A percentile compares a stretch with the other conserved stretches of the same genome.
Evolutionary conservation across 35 echinoderm and acorn worm genomes (phyloP).

Genomic region (Apostichopus parvimensis): DNA sequence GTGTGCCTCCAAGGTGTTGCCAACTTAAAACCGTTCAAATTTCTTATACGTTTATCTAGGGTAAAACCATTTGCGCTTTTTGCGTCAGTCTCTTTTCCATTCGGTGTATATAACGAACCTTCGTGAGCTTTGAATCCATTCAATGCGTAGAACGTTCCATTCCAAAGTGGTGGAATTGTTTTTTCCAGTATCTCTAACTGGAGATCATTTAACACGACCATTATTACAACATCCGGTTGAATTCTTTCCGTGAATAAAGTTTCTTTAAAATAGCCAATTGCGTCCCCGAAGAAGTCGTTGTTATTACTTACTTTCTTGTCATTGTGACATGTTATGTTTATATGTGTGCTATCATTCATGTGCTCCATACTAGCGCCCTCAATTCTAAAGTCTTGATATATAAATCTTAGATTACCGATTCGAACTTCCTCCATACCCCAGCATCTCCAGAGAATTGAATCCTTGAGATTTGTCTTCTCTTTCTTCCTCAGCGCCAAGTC

Average conservation of each 20-base stretch:
- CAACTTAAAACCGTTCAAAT: not conserved
- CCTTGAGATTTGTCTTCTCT: not conserved
- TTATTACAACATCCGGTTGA: not conserved
- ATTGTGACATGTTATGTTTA: not conserved
- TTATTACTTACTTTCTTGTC: not conserved
- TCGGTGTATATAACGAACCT: not conserved
- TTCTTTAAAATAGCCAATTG: not conserved
- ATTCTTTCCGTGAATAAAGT: not conserved
- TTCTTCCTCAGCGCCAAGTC: not conserved
- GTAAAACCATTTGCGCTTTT: not conserved
- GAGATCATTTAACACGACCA: not conserved
- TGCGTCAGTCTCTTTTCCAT: not conserved
- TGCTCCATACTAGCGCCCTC: not conserved
- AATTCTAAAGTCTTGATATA: conserved; percentile 1
- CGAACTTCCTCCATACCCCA: not conserved
- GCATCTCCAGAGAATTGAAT: not conserved
- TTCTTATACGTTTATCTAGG: not conserved
- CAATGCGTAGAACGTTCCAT: not conserved
- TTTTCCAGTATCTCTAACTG: not conserved
- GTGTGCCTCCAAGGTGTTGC: not conserved
- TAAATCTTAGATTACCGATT: not conserved
- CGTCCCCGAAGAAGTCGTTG: not conserved
- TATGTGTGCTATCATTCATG: not conserved
- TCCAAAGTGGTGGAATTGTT: not conserved
- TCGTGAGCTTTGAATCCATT: not conserved